These are phyloP conservation scores for Pituophis catenifer DNA, from an alignment of 2,113 vertebrate species.

Conservation along the genomic window DNA sequence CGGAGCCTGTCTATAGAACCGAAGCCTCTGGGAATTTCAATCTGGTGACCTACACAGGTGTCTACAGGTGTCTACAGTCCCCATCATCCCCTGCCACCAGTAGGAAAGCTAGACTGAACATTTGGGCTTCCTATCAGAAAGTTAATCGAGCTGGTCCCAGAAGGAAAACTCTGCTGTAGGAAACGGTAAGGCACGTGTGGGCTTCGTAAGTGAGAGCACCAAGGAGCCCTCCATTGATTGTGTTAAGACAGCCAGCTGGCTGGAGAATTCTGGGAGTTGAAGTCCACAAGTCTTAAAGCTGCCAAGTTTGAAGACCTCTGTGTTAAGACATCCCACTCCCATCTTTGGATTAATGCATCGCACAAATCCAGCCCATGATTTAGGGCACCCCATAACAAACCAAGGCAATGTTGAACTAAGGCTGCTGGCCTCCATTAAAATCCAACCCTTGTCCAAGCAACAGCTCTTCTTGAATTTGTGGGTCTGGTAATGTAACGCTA, in stretches of 20 bases:
- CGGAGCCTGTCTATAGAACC: neutral
- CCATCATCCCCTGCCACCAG: neutral
- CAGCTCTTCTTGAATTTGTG: neutral
- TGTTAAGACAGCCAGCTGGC: no score
- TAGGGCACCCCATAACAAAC: neutral
- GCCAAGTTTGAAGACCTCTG: no score
- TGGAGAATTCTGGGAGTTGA: no score
- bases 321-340: no score
- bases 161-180: neutral
- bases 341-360: neutral
- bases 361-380: neutral
- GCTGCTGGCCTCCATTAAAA: neutral
- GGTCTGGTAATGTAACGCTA: neutral
- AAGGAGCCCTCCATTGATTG: no score
- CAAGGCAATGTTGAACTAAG: neutral
- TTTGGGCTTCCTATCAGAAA: neutral
- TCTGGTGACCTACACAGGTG: neutral
- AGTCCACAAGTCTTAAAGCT: no score
- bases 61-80: neutral
- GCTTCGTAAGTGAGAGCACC: neutral
- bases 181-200: neutral
- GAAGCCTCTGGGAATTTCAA: no score
- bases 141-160: neutral
- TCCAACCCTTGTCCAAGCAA: neutral
- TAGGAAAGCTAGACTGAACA: neutral